Evolutionary conservation across 2,113 vertebrate species (phyloP), one percentile per base, ranked within the genome.

Genomic region (Saguinus imperator): DNA sequence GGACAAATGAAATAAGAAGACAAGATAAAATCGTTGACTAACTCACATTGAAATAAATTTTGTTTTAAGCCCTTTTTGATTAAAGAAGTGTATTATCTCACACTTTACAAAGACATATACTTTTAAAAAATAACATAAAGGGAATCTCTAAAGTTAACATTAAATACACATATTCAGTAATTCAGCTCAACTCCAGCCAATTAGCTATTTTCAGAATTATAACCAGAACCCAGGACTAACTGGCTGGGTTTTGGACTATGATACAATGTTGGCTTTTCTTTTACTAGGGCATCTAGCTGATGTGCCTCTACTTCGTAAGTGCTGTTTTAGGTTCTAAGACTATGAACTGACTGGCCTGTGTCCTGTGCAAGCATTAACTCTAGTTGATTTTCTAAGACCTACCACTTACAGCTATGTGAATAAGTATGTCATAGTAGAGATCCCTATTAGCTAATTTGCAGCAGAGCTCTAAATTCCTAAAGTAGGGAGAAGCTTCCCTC

Each of bases 31-130:
- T 32, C 43, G 5, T 43, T 48, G 5, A 73, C 29, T 75, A 76
- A 68, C 5, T 87, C 55, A 85, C 27, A 79, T 45, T 91, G 55
- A 91, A 75, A 70, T 73, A 68, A 57, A 64, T 83, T 93, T 37
- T 84, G 17, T 68, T 79, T 84, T 75, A 84, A 88, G 84, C 18
- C 23, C 21, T 21, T 81, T 58, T 73, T 52, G 17, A 48, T 20
- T 68, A 68, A 88, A 80, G 23, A 11, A 89, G 13, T 76, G 14
- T 1, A 87, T 93, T 73, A 87, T 73, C 8, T 32, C 3, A 52
- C 18, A 70, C 43, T 87, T 75, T 61, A 85, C 9, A 77, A 70
- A 87, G 21, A 70, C 77, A 66, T 13, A 35, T 61, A 12, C 3
- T 48, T 93, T 45, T 2, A 40, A 82, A 81, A 82, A 52, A 40